Conservation (phyloP, 2,113 vertebrate genomes). For the Geococcyx californianus region DNA sequence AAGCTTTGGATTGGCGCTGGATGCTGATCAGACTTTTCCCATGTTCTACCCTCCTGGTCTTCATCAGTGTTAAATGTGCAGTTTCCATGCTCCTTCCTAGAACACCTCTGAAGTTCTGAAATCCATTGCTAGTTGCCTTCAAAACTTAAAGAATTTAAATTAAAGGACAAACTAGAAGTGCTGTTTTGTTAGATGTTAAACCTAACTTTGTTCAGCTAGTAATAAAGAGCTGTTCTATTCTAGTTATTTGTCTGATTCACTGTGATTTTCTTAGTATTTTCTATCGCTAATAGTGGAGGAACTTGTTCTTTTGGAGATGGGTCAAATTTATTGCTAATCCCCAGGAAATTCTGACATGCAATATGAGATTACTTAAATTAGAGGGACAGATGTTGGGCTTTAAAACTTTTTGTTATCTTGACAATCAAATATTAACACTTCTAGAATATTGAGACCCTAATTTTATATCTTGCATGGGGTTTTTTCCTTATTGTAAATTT, state of each 20-base stretch:
- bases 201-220: not conserved
- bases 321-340: not conserved
- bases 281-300: not conserved
- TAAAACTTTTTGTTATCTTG: not conserved
- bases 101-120: not conserved
- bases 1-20: not conserved
- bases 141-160: not conserved
- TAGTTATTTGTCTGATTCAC: not conserved
- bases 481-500: not conserved
- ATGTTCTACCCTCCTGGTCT: not conserved
- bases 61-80: not conserved
- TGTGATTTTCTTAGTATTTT: not conserved
- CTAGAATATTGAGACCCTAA: not conserved
- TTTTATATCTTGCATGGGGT: not conserved
- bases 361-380: slow-evolving; percentile 9
- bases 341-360: not conserved
- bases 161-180: not conserved
- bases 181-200: not conserved
- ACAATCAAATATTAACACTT: not conserved
- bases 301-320: not conserved
- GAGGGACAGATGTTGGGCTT: not conserved
- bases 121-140: not conserved
- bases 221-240: not conserved
- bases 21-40: not conserved
- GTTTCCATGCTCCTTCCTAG: not conserved